Base-by-base conservation (phyloP, 2,888 invertebrate species). In the Pseudococcus viburni region DNA sequence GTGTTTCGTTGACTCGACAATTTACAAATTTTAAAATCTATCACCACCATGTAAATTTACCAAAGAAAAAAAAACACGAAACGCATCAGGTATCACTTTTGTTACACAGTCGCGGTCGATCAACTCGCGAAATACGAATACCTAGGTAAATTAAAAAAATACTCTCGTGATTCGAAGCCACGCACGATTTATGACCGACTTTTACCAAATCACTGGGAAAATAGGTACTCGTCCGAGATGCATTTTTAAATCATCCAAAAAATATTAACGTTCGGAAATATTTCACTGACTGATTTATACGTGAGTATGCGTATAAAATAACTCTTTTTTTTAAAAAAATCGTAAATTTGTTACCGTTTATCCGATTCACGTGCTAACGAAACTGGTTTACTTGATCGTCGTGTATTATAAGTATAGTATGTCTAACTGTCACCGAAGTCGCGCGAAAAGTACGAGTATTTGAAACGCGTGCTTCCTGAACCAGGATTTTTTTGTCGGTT, bases 341-440 rank as follows among this genome's bases (percentile, higher is more conserved):
- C 64, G 64, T 64, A 19, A 64, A 64, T 64, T 64, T 22, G 22
- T 64, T 64, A 64, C 64, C 64, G 22, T 64, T 64, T 22, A 64
- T 9, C 22, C 64, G 64, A 64, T 64, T 64, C 64, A 64, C 64
- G 64, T 64, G 64, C 22, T 51, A 51, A 51, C 64, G 64, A 64
- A 19, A 64, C 64, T 64, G 64, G 64, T 64, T 64, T 64, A 64
- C 64, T 64, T 64, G 12, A 64, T 64, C 22, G 22, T 64, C 22
- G n/a, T 22, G 12, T n/a, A n/a, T n/a, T n/a, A n/a, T n/a, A n/a
- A n/a, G 8, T 51, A 51, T 3, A 51, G 26, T 46, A 46, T 46
- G 6, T 59, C 15, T 15, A 64, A 64, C 64, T 19, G 64, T 64
- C 64, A 64, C 64, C 64, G 4, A 64, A 64, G 64, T 64, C 64